Percentiles rank a stretch among this genome's conserved stretches.
phyloP scores from a whole-genome alignment of 2,113 vertebrate species.

The Ceyx cyanopectus region DNA sequence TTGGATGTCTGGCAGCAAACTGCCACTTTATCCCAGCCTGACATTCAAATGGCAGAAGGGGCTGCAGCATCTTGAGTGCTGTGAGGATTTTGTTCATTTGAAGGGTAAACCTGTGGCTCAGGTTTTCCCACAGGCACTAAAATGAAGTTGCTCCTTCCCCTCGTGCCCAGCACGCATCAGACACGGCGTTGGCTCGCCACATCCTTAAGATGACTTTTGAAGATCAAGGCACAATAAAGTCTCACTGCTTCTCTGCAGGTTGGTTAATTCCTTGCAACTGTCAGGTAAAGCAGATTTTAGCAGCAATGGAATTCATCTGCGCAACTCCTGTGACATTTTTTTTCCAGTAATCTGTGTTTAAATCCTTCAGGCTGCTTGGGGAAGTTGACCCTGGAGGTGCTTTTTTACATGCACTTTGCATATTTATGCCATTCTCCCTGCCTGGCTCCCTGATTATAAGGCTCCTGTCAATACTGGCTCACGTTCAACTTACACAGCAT shows the following conservation, averaged over 20 bases:
- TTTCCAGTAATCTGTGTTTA: background rate
- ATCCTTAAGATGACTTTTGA: conserved; percentile 32
- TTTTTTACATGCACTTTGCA: conserved; percentile 5
- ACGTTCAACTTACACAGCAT: conserved; percentile 18
- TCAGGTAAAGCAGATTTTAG: conserved; percentile 41
- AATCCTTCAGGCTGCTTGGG: conserved; percentile 15
- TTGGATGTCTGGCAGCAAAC: background rate
- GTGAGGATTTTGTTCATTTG: conserved; percentile 35
- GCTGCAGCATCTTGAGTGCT: background rate
- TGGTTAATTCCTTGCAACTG: conserved; percentile 52
- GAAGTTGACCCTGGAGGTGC: conserved; percentile 14
- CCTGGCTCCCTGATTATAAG: background rate
- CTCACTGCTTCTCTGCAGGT: conserved; percentile 3
- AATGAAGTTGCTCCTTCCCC: background rate
- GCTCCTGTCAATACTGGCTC: conserved; percentile 60
- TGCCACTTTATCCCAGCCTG: background rate
- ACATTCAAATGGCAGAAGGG: conserved; percentile 8
- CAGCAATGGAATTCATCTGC: conserved; percentile 46
- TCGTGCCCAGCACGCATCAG: background rate
- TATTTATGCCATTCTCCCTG: conserved; percentile 1
- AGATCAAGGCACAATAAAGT: conserved; percentile 37
- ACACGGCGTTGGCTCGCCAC: background rate
- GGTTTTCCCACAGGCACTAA: conserved; percentile 1
- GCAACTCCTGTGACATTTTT: conserved; percentile 6
- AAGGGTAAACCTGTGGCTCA: background rate